Base-by-base conservation (phyloP, 2,797 vertebrate genomes). In the Pangasius larnaudii region DNA sequence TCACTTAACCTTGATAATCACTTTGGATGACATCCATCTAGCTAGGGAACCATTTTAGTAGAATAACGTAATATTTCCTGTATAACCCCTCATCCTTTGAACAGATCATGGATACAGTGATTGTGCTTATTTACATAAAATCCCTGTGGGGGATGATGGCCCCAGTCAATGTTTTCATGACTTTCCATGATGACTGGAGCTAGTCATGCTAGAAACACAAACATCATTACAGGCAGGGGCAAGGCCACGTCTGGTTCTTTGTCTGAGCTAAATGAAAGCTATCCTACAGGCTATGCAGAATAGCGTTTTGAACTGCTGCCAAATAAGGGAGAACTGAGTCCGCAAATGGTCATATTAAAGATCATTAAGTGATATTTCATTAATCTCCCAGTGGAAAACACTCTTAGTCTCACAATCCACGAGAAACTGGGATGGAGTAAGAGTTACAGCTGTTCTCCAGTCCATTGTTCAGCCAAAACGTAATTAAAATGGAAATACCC, bases 151-250 rank as follows among this genome's bases (percentile, higher is more conserved):
- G 89, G 85, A 90, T 89, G 67, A 91, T 77, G 79, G 79, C 51
- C 19, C 14, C 69, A 79, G 82, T 91, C 74, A 88, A 74, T 91
- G 92, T 91, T 89, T 93, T 92, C 91, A 89, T 92, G 88, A 88
- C 90, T 91, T 88, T 30, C 74, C 46, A 30, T 69, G 87, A 77
- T 77, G 69, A 88, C 58, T 77, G 18, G 78, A 58, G 58, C 39
- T 39, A 49, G 30, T 63, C 79, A 75, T 67, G 59, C 30, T 36
- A 84, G 81, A 88, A 84, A 84, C 46, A 53, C n/a, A 85, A 87
- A 92, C 87, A 89, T 89, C 65, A 46, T 51, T 9, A 71, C 39
- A 39, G 85, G 81, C 71, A 81, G 81, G 51, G 53, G 51, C 51
- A 77, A 88, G 84, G 88, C 89, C 79, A 88, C 89, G 85, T 89